Percentiles rank a stretch among this genome's conserved stretches.
Conservation (phyloP, 2,113 vertebrate species). For the Strix uralensis region DNA sequence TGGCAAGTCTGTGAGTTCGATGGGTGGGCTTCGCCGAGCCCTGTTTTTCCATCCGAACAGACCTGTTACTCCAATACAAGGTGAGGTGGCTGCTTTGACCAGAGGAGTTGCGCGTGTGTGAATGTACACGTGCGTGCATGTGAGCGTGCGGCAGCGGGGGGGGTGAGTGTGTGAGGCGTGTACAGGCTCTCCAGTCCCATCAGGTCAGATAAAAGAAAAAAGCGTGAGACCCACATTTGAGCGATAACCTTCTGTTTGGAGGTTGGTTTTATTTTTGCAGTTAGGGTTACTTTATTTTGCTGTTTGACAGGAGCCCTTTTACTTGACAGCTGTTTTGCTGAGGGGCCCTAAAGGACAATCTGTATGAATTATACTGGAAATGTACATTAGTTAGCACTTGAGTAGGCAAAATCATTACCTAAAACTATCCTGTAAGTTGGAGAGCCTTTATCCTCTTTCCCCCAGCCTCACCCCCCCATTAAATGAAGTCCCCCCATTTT, state of each 20-base stretch:
- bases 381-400: conserved; percentile 21
- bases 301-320: background rate
- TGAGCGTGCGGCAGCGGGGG: background rate
- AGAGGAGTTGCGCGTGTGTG: background rate
- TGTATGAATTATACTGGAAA: conserved; percentile 16
- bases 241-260: background rate
- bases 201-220: background rate
- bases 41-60: background rate
- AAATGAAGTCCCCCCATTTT: conserved; percentile 8
- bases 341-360: background rate
- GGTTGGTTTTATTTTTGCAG: background rate
- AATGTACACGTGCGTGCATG: rapidly evolving
- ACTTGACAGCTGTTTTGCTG: background rate
- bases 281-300: background rate
- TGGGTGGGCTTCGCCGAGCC: background rate
- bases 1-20: background rate
- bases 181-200: background rate
- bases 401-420: background rate
- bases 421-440: background rate
- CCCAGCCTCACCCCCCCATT: background rate
- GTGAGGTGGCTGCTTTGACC: background rate
- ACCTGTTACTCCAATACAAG: background rate
- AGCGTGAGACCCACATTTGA: background rate
- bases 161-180: background rate
- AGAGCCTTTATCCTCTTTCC: background rate